Conservation (phyloP, 2,888 invertebrate genomes). For the Plagodis pulveraria region DNA sequence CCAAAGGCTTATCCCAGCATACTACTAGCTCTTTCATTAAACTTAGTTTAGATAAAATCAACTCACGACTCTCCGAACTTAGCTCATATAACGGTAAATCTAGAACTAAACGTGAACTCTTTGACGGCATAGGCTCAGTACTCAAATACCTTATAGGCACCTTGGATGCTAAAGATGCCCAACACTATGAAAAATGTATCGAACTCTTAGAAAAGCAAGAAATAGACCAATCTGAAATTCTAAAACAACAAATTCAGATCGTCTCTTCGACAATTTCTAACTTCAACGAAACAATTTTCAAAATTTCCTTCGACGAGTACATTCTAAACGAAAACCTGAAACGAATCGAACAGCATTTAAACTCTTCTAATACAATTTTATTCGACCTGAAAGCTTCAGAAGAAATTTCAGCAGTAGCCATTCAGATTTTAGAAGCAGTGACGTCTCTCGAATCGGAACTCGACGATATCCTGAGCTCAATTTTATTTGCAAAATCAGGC, state of each 20-base stretch:
- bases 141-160: constrained; percentile 31
- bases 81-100: too few relatives aligned
- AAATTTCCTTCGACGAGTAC: constrained; percentile 42
- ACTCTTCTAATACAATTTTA: constrained; percentile 28
- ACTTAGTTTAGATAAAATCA: too few relatives aligned
- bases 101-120: too few relatives aligned
- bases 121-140: too few relatives aligned
- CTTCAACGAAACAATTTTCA: constrained; percentile 40
- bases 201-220: constrained; percentile 42
- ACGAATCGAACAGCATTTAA: constrained; percentile 33
- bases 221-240: constrained; percentile 29
- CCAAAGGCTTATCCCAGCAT: too few relatives aligned
- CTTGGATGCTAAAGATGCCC: constrained; percentile 44
- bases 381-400: constrained; percentile 39
- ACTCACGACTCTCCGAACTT: too few relatives aligned
- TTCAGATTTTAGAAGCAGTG: constrained; percentile 38
- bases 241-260: constrained; percentile 40
- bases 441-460: constrained; percentile 38
- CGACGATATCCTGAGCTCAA: constrained; percentile 36
- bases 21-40: too few relatives aligned
- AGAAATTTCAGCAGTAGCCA: constrained; percentile 37
- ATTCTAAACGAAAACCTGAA: constrained; percentile 40
- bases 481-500: constrained; percentile 43
- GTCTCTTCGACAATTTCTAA: constrained; percentile 36
- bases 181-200: constrained; percentile 43